Conservation (phyloP, 2,113 vertebrate species). For the Muscicapa adusta region DNA sequence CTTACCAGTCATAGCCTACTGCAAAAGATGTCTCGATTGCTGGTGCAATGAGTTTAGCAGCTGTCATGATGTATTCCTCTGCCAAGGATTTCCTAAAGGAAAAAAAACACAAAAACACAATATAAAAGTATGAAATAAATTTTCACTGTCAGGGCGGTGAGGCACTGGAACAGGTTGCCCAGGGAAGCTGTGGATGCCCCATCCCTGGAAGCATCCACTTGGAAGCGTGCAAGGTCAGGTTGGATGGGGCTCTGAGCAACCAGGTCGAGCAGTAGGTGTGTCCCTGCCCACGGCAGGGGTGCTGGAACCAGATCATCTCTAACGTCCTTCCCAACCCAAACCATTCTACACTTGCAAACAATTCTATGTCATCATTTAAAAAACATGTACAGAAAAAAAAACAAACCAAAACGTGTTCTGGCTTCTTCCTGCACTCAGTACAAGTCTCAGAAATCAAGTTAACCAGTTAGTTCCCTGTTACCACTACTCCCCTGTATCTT, state of each 20-base stretch:
- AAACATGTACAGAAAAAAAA: not conserved
- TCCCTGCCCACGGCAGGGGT: not conserved
- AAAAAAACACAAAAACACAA: not conserved
- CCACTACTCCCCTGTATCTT: not conserved
- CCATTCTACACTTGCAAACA: not conserved
- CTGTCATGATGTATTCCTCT: constrained; percentile 96
- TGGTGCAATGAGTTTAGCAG: constrained; percentile 94
- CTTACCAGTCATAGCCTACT: constrained; percentile 93
- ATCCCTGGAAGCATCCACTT: not conserved
- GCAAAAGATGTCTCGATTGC: constrained; percentile 91
- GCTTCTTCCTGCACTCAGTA: not conserved
- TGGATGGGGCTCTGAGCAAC: not conserved
- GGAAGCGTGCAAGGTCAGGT: not conserved
- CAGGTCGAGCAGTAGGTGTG: not conserved
- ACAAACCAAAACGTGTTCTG: not conserved
- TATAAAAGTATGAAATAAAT: not conserved
- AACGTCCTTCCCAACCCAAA: not conserved
- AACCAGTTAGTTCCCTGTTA: not conserved
- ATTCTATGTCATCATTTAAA: not conserved
- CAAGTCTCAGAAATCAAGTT: not conserved
- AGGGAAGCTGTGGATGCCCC: not conserved
- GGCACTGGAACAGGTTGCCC: not conserved
- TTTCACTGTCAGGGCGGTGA: not conserved
- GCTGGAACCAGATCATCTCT: not conserved
- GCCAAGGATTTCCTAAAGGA: constrained; percentile 83